These are phyloP conservation scores for Leucosticte australis DNA, from an alignment of 2,113 vertebrate species.

Conservation along the genomic window DNA sequence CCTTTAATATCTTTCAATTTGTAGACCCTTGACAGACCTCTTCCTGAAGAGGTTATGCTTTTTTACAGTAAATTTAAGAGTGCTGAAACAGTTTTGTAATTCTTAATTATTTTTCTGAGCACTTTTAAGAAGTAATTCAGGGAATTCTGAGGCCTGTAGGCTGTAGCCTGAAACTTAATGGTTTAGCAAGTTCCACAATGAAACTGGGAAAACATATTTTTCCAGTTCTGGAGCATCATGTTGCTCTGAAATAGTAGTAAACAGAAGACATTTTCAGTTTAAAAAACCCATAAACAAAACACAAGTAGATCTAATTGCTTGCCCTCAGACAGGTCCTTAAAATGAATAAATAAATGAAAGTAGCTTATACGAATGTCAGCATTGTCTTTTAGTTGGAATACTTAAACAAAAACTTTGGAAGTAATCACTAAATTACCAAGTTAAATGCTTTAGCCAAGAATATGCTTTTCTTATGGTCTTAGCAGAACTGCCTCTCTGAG, in stretches of 20 bases:
- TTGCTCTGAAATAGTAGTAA: background rate
- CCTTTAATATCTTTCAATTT: background rate
- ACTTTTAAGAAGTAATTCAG: background rate
- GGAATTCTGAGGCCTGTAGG: background rate
- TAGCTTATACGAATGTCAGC: background rate
- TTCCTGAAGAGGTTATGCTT: background rate
- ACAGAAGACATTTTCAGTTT: background rate
- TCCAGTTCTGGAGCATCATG: background rate
- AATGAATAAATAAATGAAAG: background rate
- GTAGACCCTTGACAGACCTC: background rate
- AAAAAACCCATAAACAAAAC: background rate
- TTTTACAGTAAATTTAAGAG: background rate
- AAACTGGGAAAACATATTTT: background rate
- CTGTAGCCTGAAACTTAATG: background rate
- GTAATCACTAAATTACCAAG: background rate
- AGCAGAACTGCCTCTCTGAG: background rate
- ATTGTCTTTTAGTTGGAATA: background rate
- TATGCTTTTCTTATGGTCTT: background rate
- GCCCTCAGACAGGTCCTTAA: background rate
- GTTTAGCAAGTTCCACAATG: background rate
- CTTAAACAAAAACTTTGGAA: background rate
- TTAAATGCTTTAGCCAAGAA: background rate
- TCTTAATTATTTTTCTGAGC: background rate
- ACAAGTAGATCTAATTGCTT: background rate
- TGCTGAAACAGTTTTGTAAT: background rate